Conservation (phyloP, 1,140 invertebrate genomes). For the Epicauta chinensis region DNA sequence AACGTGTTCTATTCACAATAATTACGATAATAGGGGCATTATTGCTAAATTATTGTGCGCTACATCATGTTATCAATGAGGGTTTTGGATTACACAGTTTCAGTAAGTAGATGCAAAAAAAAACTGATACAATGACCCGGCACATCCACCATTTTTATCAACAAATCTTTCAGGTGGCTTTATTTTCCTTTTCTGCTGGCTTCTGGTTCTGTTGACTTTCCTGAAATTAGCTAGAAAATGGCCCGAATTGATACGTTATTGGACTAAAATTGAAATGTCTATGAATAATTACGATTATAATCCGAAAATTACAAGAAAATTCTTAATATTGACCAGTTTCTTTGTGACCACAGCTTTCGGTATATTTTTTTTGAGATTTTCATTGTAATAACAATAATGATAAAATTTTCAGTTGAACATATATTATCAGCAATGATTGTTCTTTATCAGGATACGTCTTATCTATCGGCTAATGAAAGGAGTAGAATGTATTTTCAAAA, state of each 20-base stretch:
- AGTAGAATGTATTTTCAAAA: not conserved
- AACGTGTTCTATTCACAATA: not conserved
- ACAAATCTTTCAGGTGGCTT: too few species aligned
- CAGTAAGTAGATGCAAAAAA: too few species aligned
- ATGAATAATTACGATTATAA: not conserved
- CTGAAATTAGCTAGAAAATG: conserved; percentile 5
- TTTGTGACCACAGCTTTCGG: too few species aligned
- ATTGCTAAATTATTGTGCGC: not conserved
- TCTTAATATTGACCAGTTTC: not conserved
- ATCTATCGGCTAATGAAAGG: not conserved
- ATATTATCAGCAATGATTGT: conserved; percentile 4
- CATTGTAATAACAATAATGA: too few species aligned
- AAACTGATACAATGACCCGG: too few species aligned
- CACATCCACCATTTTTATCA: too few species aligned
- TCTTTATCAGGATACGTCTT: not conserved
- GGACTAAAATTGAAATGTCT: conserved; percentile 1
- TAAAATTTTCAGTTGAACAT: conserved; percentile 7
- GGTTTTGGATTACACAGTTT: not conserved
- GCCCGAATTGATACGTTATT: conserved; percentile 1
- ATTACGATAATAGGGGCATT: not conserved
- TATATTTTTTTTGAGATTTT: too few species aligned
- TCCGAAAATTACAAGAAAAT: not conserved
- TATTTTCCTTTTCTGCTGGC: too few species aligned
- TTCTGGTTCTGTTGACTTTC: not conserved
- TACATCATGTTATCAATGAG: not conserved